These are phyloP conservation scores for Cosmopolites sordidus DNA, from an alignment of 2,888 invertebrate species.

Conservation along the genomic window DNA sequence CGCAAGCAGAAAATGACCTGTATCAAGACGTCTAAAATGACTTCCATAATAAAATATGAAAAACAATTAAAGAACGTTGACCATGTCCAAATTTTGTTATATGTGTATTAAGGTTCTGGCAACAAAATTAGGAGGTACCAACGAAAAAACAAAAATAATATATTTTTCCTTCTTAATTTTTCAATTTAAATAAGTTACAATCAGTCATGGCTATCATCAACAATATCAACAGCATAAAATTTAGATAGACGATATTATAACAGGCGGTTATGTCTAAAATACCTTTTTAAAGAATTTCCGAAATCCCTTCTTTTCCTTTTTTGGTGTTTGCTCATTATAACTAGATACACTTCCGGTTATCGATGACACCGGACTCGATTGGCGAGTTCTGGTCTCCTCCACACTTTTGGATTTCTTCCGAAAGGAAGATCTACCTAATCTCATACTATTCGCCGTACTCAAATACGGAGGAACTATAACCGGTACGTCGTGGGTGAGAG, in stretches of 20 bases:
- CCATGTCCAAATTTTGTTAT: too few species aligned
- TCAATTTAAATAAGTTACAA: background rate
- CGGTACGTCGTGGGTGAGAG: conserved; percentile 24
- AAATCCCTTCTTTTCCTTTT: conserved; percentile 63
- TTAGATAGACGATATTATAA: background rate
- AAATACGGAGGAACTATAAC: conserved; percentile 43
- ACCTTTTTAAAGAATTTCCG: conserved; percentile 76
- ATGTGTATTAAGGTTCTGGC: too few species aligned
- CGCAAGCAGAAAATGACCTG: too few species aligned
- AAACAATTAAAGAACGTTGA: too few species aligned
- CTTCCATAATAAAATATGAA: too few species aligned
- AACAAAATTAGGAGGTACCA: too few species aligned
- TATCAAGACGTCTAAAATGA: too few species aligned
- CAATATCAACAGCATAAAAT: background rate
- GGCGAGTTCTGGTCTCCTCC: conserved; percentile 9
- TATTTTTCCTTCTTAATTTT: background rate
- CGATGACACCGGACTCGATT: conserved; percentile 17
- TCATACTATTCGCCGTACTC: conserved; percentile 47
- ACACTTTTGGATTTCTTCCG: conserved; percentile 29
- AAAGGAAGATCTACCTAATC: conserved; percentile 34
- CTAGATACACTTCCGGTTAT: conserved; percentile 14
- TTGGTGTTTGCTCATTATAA: conserved; percentile 38
- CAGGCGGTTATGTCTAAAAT: conserved; percentile 48
- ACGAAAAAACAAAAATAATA: too few species aligned
- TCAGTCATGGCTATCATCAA: background rate